A percentile compares a stretch with the other conserved stretches of the same genome.
phyloP scores from a whole-genome alignment of 2,797 vertebrate species.

The Catostomus latipinnis region DNA sequence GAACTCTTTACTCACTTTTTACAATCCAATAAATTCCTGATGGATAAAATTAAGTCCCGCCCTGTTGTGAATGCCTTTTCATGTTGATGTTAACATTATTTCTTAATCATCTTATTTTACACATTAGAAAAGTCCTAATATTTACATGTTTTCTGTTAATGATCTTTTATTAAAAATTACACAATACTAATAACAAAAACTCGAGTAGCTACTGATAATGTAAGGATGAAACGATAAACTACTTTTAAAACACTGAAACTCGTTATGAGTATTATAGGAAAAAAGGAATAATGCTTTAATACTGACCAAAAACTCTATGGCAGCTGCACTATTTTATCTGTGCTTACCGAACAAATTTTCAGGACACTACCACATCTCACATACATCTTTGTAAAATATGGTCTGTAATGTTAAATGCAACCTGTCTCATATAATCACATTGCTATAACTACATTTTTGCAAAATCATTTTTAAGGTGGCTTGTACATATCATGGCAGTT shows the following conservation, averaged over 20 bases:
- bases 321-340: constrained; percentile 53
- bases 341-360: constrained; percentile 45
- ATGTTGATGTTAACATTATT: not conserved
- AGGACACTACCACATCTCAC: constrained; percentile 34
- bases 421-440: too few relatives aligned
- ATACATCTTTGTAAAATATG: constrained; percentile 6
- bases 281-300: constrained; percentile 58
- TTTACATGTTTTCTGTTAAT: constrained; percentile 39
- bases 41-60: too few relatives aligned
- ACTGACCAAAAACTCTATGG: constrained; percentile 45
- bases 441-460: too few relatives aligned
- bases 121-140: constrained; percentile 1
- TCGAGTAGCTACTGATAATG: constrained; percentile 33
- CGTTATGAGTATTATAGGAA: constrained; percentile 1
- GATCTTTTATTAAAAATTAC: constrained; percentile 25
- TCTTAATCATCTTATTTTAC: not conserved
- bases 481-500: too few relatives aligned
- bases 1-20: too few relatives aligned
- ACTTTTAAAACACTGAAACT: constrained; percentile 39
- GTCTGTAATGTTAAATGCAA: constrained; percentile 21
- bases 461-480: too few relatives aligned
- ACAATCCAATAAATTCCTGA: too few relatives aligned
- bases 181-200: constrained; percentile 33
- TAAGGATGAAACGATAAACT: not conserved
- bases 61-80: not conserved